A percentile compares a stretch with the other conserved stretches of the same genome.
These are phyloP conservation scores for Nothoprocta perdicaria DNA, from an alignment of 2,113 vertebrate genomes.

Conservation along the genomic window DNA sequence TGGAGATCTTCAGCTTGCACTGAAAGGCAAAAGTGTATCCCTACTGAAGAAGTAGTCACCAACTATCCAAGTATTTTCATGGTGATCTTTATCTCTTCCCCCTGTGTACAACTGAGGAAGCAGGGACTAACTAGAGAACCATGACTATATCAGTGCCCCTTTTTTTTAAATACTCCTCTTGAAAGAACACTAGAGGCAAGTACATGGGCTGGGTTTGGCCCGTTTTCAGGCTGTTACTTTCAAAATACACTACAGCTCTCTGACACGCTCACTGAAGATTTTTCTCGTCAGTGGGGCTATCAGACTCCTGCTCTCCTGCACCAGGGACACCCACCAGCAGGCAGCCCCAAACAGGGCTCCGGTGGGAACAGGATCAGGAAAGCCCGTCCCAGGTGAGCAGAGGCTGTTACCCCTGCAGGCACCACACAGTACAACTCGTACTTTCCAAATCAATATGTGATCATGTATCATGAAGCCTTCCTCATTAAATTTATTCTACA, in stretches of 20 bases:
- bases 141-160: background rate
- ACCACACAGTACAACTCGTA: background rate
- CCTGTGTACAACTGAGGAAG: background rate
- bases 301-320: background rate
- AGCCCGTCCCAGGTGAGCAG: background rate
- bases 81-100: background rate
- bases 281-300: background rate
- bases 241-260: background rate
- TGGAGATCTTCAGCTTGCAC: background rate
- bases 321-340: background rate
- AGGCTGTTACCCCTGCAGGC: background rate
- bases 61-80: background rate
- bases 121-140: background rate
- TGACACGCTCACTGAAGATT: background rate
- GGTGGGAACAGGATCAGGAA: background rate
- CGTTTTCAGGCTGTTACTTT: background rate
- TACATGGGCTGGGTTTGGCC: background rate
- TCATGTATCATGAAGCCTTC: background rate
- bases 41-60: background rate
- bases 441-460: background rate
- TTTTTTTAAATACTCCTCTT: background rate
- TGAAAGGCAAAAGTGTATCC: background rate
- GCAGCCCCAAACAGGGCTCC: background rate
- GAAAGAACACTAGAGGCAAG: background rate
- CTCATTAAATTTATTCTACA: background rate